These are phyloP conservation scores for Apantesis nais DNA, from an alignment of 2,888 invertebrate genomes.

Conservation along the genomic window DNA sequence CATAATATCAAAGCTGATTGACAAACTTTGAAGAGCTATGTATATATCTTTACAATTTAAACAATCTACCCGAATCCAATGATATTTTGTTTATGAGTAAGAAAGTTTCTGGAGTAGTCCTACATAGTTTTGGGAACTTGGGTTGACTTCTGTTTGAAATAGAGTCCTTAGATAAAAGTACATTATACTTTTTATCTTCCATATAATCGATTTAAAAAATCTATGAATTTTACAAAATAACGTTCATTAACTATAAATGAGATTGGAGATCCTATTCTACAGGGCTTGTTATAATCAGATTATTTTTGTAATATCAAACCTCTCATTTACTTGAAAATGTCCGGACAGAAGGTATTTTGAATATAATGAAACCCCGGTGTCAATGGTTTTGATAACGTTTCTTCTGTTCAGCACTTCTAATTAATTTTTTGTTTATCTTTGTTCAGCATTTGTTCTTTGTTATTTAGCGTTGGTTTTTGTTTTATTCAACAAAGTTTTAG, in stretches of 20 bases:
- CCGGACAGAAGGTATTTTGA: conserved; percentile 13
- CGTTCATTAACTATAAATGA: neutral
- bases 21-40: too few species aligned
- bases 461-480: neutral
- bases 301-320: conserved; percentile 15
- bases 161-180: neutral
- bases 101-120: too few species aligned
- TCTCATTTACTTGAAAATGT: conserved; percentile 8
- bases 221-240: neutral
- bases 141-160: neutral
- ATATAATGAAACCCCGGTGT: conserved; percentile 18
- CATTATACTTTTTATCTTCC: neutral
- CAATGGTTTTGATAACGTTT: conserved; percentile 15
- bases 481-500: neutral
- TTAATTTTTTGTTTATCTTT: conserved; percentile 10
- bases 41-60: too few species aligned
- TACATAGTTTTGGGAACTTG: neutral
- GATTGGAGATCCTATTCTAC: neutral
- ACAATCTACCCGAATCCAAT: too few species aligned
- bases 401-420: conserved; percentile 10
- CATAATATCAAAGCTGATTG: too few species aligned
- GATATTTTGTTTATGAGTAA: too few species aligned
- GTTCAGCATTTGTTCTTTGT: neutral
- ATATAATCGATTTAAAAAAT: neutral
- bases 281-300: conserved; percentile 15